phyloP scores from a whole-genome alignment of 2,888 invertebrate species.

The Bruchidius siliquastri region DNA sequence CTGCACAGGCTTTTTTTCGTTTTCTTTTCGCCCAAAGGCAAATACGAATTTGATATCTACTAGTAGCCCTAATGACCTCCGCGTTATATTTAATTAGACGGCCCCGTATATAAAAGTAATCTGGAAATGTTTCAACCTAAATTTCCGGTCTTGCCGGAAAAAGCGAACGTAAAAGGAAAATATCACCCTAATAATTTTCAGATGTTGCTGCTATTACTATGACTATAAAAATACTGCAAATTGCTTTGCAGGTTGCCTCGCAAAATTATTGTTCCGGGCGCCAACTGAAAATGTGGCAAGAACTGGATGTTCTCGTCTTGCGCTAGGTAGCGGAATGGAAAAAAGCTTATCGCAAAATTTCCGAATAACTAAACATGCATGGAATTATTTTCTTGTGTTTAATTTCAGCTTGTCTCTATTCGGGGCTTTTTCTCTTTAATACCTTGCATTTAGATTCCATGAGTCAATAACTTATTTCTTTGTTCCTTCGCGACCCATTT shows the following conservation, averaged over 20 bases:
- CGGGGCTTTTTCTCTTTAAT: no score
- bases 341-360: not conserved
- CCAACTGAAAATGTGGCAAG: conserved; percentile 6
- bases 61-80: not conserved
- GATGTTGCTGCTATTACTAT: not conserved
- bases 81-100: not conserved
- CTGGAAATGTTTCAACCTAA: not conserved
- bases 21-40: not conserved
- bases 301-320: not conserved
- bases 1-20: not conserved
- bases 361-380: no score
- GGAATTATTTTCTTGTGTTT: no score
- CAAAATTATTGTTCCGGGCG: conserved; percentile 13
- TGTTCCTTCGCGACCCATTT: no score
- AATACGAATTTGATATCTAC: not conserved
- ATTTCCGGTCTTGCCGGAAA: not conserved
- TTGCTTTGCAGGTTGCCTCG: conserved; percentile 9
- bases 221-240: not conserved
- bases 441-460: no score
- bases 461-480: no score
- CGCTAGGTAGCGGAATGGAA: not conserved
- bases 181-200: not conserved
- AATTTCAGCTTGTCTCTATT: no score
- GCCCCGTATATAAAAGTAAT: not conserved
- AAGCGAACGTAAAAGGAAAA: not conserved